A percentile compares a stretch with the other conserved stretches of the same genome.
phyloP scores from a whole-genome alignment of 2,113 vertebrate species.

The Nothobranchius furzeri region DNA sequence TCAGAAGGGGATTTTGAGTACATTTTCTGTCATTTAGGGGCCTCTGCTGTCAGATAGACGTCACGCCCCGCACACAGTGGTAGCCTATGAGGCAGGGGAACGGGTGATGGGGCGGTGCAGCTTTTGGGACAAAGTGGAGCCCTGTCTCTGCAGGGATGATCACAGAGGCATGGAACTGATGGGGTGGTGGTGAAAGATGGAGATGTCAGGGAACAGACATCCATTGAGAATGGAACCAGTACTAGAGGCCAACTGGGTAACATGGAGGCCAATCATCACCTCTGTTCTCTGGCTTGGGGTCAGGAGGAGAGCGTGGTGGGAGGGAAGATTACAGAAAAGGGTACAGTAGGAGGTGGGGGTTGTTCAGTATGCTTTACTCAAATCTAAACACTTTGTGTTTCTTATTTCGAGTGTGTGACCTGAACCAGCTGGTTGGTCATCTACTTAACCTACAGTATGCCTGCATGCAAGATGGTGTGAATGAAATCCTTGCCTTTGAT shows the following conservation, averaged over 20 bases:
- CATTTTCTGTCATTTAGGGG: constrained; percentile 56
- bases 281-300: constrained; percentile 33
- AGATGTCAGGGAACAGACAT: constrained; percentile 76
- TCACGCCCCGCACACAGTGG: constrained; percentile 49
- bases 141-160: constrained; percentile 71
- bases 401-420: constrained; percentile 59
- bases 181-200: constrained; percentile 79
- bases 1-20: constrained; percentile 26
- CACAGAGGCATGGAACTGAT: constrained; percentile 70
- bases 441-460: constrained; percentile 46
- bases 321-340: constrained; percentile 24
- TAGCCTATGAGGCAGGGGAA: constrained; percentile 31
- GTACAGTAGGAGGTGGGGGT: not conserved
- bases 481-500: constrained; percentile 54
- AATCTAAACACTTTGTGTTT: constrained; percentile 53
- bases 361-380: constrained; percentile 37
- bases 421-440: constrained; percentile 28
- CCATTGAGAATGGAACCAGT: constrained; percentile 74
- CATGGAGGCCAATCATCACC: constrained; percentile 65
- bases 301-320: constrained; percentile 27
- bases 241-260: constrained; percentile 60
- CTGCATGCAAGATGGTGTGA: constrained; percentile 31
- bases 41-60: constrained; percentile 57
- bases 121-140: constrained; percentile 71
- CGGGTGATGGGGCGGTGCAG: constrained; percentile 24